phyloP scores from a whole-genome alignment of 2,113 vertebrate species.

The Syrmaticus mikado region DNA sequence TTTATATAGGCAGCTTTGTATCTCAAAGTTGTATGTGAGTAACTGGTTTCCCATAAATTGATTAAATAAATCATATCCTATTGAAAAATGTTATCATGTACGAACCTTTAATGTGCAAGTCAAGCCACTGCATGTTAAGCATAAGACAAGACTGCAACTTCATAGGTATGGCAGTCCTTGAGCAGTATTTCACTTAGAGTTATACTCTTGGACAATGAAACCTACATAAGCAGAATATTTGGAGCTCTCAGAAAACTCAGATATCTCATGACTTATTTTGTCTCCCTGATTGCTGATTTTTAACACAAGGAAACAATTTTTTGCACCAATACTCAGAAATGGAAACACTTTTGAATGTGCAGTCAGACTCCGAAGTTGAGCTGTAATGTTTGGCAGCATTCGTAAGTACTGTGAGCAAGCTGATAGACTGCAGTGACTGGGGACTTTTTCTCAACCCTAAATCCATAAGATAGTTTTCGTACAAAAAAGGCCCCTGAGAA shows the following conservation, averaged over 20 bases:
- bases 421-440: background rate
- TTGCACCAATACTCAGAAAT: background rate
- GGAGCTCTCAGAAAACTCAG: background rate
- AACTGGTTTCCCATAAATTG: constrained; percentile 21
- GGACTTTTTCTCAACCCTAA: background rate
- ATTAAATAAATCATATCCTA: constrained; percentile 14
- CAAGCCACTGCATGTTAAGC: background rate
- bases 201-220: background rate
- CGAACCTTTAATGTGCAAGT: background rate
- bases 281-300: background rate
- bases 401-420: background rate
- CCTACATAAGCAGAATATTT: background rate
- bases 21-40: constrained; percentile 2
- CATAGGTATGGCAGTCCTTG: background rate
- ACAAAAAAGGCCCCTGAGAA: background rate
- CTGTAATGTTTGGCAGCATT: background rate
- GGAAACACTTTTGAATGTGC: background rate
- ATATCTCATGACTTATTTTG: background rate
- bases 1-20: constrained; percentile 52
- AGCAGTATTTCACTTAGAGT: background rate
- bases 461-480: background rate
- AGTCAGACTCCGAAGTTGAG: background rate
- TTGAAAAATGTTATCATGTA: constrained; percentile 18
- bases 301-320: background rate
- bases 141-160: background rate